phyloP scores from a whole-genome alignment of 2,113 vertebrate species.

The Chionomys nivalis region DNA sequence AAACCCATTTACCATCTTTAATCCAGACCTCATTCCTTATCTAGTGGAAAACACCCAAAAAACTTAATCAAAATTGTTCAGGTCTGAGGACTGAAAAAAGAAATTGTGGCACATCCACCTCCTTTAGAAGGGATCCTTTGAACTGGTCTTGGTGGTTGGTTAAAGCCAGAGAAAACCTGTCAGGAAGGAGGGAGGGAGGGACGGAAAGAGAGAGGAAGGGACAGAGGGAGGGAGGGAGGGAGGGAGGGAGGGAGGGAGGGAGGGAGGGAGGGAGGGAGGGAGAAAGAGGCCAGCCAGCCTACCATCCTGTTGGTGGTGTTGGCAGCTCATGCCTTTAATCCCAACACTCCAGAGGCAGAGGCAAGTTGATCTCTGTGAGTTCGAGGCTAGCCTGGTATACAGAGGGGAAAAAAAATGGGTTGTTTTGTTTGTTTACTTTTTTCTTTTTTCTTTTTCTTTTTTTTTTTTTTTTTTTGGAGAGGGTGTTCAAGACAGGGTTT shows the following conservation, averaged over 20 bases:
- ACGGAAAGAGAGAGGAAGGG: too few species aligned
- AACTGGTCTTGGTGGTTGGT: background rate
- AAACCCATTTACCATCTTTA: background rate
- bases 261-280: rapidly evolving
- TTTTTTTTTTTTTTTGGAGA: too few species aligned
- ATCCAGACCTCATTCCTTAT: background rate
- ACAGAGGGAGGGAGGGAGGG: too few species aligned
- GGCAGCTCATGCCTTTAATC: background rate
- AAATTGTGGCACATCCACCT: background rate
- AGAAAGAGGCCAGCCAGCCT: too few species aligned
- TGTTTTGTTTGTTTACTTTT: too few species aligned
- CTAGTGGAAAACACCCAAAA: background rate
- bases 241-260: rapidly evolving
- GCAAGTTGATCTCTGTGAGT: background rate
- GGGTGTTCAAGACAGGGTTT: too few species aligned
- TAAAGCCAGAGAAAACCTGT: background rate
- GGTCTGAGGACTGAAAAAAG: background rate
- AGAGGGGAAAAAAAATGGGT: too few species aligned
- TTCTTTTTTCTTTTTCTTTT: too few species aligned
- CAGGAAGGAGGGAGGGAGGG: too few species aligned
- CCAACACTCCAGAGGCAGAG: background rate
- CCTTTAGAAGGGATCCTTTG: background rate
- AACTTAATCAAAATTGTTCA: background rate
- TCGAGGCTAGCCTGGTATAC: background rate
- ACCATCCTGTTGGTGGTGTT: too few species aligned